These are phyloP conservation scores for Conus ventricosus DNA, from an alignment of 1,140 invertebrate genomes.

Conservation along the genomic window DNA sequence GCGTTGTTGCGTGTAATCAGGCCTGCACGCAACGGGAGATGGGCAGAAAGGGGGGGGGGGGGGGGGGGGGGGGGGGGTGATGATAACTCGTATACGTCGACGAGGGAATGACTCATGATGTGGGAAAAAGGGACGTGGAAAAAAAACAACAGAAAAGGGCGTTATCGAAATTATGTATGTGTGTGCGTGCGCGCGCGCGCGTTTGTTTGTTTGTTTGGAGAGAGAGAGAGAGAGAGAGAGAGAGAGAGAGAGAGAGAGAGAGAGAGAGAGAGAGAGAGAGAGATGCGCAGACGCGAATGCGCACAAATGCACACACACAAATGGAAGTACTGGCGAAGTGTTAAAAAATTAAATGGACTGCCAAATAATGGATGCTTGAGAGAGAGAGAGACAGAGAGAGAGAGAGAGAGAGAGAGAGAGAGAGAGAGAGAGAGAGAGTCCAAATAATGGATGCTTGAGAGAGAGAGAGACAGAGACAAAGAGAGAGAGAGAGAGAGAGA, in stretches of 20 bases:
- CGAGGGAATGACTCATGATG: not conserved
- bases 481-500: not conserved
- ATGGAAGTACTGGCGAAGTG: no score
- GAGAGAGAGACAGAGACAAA: not conserved
- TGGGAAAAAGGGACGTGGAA: no score
- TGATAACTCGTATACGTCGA: not conserved
- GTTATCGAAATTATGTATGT: no score
- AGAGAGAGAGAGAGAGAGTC: no score
- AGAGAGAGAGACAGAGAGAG: constrained; percentile 10
- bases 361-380: no score
- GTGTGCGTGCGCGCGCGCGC: no score
- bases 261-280: not conserved
- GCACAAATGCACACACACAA: no score
- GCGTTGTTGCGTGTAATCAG: constrained; percentile 69
- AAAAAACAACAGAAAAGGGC: not conserved
- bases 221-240: not conserved
- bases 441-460: no score
- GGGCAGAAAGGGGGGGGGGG: not conserved
- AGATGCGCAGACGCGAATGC: no score
- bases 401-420: constrained; percentile 16
- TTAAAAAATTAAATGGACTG: no score
- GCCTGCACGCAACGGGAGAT: constrained; percentile 50
- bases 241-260: not conserved
- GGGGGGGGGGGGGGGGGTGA: no score
- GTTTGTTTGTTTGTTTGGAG: no score